Evolutionary conservation across 2,888 invertebrate genomes (phyloP).

Genomic region (Urechis unicinctus): DNA sequence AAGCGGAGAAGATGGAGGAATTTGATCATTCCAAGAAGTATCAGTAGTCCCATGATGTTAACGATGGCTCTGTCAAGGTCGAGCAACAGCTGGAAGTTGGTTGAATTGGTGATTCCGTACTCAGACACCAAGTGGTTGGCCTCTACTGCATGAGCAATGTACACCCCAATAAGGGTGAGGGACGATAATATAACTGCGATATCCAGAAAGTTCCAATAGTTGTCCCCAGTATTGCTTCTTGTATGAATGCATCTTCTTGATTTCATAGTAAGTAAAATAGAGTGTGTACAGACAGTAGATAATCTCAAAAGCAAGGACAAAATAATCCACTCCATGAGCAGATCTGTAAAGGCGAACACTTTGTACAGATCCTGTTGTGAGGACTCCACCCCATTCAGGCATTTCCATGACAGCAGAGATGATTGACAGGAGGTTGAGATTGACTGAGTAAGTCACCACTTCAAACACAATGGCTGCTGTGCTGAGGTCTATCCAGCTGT

Average conservation of each 20-base stretch:
- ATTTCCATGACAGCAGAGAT: conserved; percentile 2
- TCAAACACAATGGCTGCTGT: conserved; percentile 6
- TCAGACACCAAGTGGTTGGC: not conserved
- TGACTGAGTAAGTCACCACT: conserved; percentile 1
- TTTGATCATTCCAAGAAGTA: conserved; percentile 4
- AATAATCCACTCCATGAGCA: conserved; percentile 2
- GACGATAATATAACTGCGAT: not conserved
- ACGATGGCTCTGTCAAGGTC: not conserved
- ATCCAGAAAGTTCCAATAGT: not conserved
- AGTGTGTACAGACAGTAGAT: conserved; percentile 7
- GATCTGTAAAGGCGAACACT: conserved; percentile 9
- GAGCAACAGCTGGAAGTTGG: not conserved
- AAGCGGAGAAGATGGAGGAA: conserved; percentile 5
- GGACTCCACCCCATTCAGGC: not conserved
- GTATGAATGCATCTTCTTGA: not conserved
- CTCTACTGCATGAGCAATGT: not conserved
- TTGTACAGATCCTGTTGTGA: not conserved
- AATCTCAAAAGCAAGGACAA: conserved; percentile 8
- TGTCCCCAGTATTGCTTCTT: not conserved
- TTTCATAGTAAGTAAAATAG: conserved; percentile 3
- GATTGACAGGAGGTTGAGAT: conserved; percentile 7
- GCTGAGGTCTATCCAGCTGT: conserved; percentile 1
- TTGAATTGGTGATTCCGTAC: not conserved
- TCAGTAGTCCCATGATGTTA: not conserved
- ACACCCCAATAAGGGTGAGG: not conserved